Evolutionary conservation across 2,113 vertebrate species (phyloP), one percentile per base, ranked within the genome.

Genomic region (Amblyopsis rosae): DNA sequence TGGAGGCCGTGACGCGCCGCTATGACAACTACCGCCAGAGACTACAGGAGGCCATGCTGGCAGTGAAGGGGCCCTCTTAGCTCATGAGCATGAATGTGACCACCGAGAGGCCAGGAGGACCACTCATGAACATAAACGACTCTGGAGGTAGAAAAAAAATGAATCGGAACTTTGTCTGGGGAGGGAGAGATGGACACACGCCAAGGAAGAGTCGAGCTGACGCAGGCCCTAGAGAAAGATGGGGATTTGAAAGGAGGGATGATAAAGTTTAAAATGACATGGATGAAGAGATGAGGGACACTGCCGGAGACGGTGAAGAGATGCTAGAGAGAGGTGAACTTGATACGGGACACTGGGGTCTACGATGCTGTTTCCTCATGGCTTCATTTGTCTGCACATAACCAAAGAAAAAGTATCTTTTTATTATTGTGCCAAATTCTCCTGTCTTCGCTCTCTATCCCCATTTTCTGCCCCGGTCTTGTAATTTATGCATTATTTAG

Each of bases 41-140:
- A 89, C 94, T 99, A 89, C 93, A 97, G 84, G 94, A 94, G 75
- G 95, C 95, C 26, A 87, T 98, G 67, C 55, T 69, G 3, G 92
- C 88, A 41, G 75, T 79, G 49, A 75, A 90, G 82, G 93, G 90
- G 11, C 92, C 92, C 0, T 92, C 91, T 26, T 95, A 97, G 78
- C 17, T n/a, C 46, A 54, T 61, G 45, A 70, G 33, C 0, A 0
- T 0, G 16, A 46, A 69, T 62, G 13, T 59, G 65, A 81, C 59
- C 57, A 2, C 70, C 71, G 46, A 59, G 46, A 59, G 69, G 77
- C 41, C 33, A 3, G 64, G 47, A 19, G 17, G 47, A 60, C 35
- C 4, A 41, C 19, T 26, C 19, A 2, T 26, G 19, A 26, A 26
- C 1, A 26, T 26, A 26, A 26, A 26, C 19, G 19, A 26, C 2